phyloP scores from a whole-genome alignment of 2,797 vertebrate genomes.

The Amniataba percoides region DNA sequence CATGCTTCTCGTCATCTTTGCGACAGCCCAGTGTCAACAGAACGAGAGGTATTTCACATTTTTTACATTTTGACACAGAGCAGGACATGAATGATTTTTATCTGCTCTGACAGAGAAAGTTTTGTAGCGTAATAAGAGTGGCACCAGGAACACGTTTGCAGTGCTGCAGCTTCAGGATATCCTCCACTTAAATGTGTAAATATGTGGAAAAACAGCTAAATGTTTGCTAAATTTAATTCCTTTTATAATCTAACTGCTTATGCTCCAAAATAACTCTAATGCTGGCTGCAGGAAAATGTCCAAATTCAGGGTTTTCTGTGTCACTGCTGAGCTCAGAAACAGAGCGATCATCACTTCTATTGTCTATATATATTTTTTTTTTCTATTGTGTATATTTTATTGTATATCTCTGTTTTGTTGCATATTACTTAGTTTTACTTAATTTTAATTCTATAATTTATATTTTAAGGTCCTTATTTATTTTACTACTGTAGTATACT shows the following conservation, averaged over 20 bases:
- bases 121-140: not conserved
- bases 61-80: too few relatives aligned
- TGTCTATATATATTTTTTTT: too few relatives aligned
- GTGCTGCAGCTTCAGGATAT: not conserved
- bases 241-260: not conserved
- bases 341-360: too few relatives aligned
- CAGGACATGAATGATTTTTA: not conserved
- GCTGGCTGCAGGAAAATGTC: not conserved
- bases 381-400: too few relatives aligned
- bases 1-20: slow-evolving; percentile 71
- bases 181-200: not conserved
- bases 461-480: too few relatives aligned
- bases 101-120: not conserved
- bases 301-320: not conserved
- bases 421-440: too few relatives aligned
- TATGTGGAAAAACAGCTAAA: not conserved
- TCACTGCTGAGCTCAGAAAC: not conserved
- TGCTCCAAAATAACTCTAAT: not conserved
- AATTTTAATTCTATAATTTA: too few relatives aligned
- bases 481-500: too few relatives aligned
- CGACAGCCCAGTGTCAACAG: slow-evolving; percentile 71
- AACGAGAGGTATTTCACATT: slow-evolving; percentile 68
- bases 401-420: too few relatives aligned
- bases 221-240: too few relatives aligned
- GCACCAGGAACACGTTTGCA: not conserved